Evolutionary conservation across 2,888 invertebrate genomes (phyloP), one percentile per base, ranked within the genome.

Genomic region (Andrena praecox): DNA sequence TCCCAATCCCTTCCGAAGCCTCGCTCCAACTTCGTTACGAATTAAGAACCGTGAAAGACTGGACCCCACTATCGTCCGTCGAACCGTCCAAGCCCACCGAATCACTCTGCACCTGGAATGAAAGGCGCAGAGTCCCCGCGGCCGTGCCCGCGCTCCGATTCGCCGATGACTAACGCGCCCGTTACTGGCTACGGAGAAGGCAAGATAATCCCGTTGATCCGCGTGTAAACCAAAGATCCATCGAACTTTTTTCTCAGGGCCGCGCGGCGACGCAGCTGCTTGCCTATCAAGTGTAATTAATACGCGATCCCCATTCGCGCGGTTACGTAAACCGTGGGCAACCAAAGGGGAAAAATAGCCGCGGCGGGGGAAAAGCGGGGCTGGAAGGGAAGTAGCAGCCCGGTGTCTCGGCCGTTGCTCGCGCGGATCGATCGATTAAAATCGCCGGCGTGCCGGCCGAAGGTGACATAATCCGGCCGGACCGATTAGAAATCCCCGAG

Each of bases 401-500:
- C 24, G 35, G 8, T 24, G n/a, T 24, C 6, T 24, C 6, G 6
- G n/a, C 42, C 35, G 35, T 33, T 29, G 66, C 52, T 70, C 62
- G 77, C 67, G 60, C 62, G 35, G 33, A 73, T 66, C 72, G 59
- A 82, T 80, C 76, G 80, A 84, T 78, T 86, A 85, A 87, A 85
- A 82, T 82, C 69, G 73, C 35, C 56, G 5, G 62, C 75, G 59
- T 54, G 62, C 75, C 80, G 70, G 67, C 73, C 24, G 56, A 56
- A 72, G 80, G 62, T 79, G 84, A 84, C 77, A 85, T 87, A 80
- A 86, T 86, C 77, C 75, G 70, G 62, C 67, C 70, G 72, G 77
- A 8, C 63, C 78, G 84, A 87, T 88, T 86, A 86, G 88, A 77
- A 88, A 87, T 87, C 71, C 72, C 35, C 24, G 74, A 78, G 80